Percentiles rank a stretch among this genome's conserved stretches.
Evolutionary conservation across 2,888 invertebrate species (phyloP).

Genomic region (Calameuta idolon): DNA sequence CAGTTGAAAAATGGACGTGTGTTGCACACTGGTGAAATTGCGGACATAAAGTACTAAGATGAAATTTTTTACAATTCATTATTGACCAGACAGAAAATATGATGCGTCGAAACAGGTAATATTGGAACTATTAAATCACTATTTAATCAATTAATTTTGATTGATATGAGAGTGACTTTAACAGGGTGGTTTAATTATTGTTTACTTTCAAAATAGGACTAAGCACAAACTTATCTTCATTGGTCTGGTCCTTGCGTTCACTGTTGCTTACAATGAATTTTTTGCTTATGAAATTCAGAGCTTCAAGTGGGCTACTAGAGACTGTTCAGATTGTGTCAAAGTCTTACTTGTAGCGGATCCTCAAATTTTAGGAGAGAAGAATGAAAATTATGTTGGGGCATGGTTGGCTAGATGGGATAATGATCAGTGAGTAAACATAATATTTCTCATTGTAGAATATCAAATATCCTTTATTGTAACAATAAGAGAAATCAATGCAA

Average conservation of each 20-base stretch:
- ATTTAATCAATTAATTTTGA: background rate
- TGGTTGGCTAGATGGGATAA: slow-evolving; percentile 86
- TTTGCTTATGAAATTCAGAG: slow-evolving; percentile 70
- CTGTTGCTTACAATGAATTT: slow-evolving; percentile 71
- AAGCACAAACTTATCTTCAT: slow-evolving; percentile 46
- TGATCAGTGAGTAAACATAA: slow-evolving; percentile 77
- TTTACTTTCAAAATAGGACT: slow-evolving; percentile 32
- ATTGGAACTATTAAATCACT: background rate
- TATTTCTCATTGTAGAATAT: background rate
- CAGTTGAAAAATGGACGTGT: background rate
- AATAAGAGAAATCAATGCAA: slow-evolving; percentile 1
- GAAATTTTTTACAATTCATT: background rate
- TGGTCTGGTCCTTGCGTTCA: slow-evolving; percentile 39
- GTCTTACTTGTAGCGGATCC: slow-evolving; percentile 89
- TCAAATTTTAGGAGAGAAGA: slow-evolving; percentile 87
- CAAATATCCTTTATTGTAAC: background rate
- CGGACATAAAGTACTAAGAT: background rate
- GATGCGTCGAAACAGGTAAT: slow-evolving; percentile 25
- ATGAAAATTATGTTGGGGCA: slow-evolving; percentile 77
- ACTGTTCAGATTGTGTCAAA: slow-evolving; percentile 71
- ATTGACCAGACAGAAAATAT: slow-evolving; percentile 6
- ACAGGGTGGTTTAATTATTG: background rate
- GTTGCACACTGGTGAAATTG: background rate
- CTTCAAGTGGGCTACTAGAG: slow-evolving; percentile 67
- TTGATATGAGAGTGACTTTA: background rate